Evolutionary conservation across 1,140 invertebrate species (phyloP).

Genomic region (Rhopalosiphum padi): DNA sequence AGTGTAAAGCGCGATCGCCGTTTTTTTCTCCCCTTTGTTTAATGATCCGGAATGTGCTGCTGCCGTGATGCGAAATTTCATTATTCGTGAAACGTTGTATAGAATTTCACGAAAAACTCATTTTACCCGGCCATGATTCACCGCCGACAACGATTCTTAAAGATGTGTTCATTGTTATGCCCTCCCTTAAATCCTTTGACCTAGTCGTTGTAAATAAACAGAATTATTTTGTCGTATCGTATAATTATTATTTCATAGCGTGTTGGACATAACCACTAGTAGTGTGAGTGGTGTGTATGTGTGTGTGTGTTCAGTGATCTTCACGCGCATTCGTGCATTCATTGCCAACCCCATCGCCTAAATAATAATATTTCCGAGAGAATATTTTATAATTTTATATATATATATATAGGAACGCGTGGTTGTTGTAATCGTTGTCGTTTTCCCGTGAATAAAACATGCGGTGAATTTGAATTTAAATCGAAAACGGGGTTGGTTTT

Average conservation of each 20-base stretch:
- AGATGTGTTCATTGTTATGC: neutral
- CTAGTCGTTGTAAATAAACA: neutral
- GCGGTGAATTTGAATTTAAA: slow-evolving; percentile 54
- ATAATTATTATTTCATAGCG: neutral
- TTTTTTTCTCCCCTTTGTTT: neutral
- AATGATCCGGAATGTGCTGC: slow-evolving; percentile 30
- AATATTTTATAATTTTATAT: slow-evolving; percentile 6
- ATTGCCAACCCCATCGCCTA: slow-evolving; percentile 17
- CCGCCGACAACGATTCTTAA: neutral
- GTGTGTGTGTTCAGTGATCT: neutral
- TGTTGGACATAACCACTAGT: neutral
- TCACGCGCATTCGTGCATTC: neutral
- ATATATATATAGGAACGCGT: neutral
- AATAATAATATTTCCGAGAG: slow-evolving; percentile 30
- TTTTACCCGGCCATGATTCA: neutral
- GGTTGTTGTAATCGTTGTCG: slow-evolving; percentile 5
- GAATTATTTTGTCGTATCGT: neutral
- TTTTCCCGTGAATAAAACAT: slow-evolving; percentile 51
- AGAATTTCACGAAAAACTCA: slow-evolving; percentile 22
- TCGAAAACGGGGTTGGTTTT: slow-evolving; percentile 50
- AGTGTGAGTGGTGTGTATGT: neutral
- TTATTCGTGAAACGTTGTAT: slow-evolving; percentile 4
- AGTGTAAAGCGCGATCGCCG: neutral
- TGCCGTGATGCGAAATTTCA: neutral
- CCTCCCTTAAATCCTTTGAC: neutral